phyloP scores from a whole-genome alignment of 2,113 vertebrate species.

The Antennarius striatus region DNA sequence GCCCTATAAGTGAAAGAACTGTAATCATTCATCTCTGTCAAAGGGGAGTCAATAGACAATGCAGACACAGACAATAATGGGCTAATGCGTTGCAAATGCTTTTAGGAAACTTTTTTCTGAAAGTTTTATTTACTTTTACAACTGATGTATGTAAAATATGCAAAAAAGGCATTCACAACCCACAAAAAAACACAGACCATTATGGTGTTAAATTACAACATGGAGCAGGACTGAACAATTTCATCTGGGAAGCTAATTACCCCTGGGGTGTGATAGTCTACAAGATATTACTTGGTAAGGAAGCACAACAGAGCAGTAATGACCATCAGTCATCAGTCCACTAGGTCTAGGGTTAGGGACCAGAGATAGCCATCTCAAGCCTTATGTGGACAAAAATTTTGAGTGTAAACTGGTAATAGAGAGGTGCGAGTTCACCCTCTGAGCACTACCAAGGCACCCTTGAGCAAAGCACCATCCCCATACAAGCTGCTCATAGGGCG shows the following conservation, averaged over 20 bases:
- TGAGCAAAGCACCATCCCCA: no score
- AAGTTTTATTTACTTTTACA: constrained; percentile 26
- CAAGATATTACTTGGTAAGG: constrained; percentile 13
- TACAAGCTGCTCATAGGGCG: no score
- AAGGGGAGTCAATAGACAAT: constrained; percentile 44
- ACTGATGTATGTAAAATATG: background rate
- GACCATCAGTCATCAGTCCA: constrained; percentile 19
- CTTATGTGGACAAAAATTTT: no score
- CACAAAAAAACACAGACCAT: background rate
- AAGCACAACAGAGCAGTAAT: constrained; percentile 32
- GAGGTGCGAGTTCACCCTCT: no score
- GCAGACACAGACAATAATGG: constrained; percentile 44
- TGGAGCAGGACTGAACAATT: constrained; percentile 13
- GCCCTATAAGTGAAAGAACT: constrained; percentile 58
- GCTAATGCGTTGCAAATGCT: constrained; percentile 48
- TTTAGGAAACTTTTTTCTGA: constrained; percentile 54
- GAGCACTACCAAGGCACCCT: no score
- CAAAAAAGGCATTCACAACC: background rate
- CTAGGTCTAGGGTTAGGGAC: no score
- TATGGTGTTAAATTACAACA: constrained; percentile 7
- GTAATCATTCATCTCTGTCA: constrained; percentile 59
- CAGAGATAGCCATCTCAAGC: no score
- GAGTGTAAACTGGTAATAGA: no score
- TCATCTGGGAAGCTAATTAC: constrained; percentile 28
- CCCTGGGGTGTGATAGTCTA: constrained; percentile 23